Conservation (phyloP, 2,113 vertebrate species). For the Cyanoramphus novaezelandiae region DNA sequence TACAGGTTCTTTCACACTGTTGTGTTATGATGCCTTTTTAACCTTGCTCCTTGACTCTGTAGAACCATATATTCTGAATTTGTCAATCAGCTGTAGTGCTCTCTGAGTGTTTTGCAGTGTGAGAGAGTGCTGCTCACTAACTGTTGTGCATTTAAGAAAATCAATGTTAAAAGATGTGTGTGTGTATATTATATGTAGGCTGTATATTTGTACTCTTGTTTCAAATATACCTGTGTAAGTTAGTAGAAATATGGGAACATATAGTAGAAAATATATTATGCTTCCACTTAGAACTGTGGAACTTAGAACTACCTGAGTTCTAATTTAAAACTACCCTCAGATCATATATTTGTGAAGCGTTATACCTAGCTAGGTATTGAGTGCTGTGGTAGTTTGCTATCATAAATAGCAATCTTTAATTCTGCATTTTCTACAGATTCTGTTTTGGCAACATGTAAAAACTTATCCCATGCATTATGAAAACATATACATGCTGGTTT, state of each 20-base stretch:
- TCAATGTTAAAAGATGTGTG: background rate
- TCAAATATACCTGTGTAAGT: background rate
- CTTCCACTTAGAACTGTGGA: background rate
- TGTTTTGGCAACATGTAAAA: background rate
- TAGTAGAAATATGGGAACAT: background rate
- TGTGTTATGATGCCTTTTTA: background rate
- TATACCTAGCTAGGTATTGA: background rate
- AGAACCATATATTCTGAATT: background rate
- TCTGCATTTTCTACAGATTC: background rate
- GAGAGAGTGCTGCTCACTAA: background rate
- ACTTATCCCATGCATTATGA: background rate
- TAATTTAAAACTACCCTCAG: background rate
- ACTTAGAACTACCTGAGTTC: background rate
- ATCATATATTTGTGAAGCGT: background rate
- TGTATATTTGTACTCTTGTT: background rate
- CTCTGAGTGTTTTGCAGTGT: background rate
- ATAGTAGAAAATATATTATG: background rate
- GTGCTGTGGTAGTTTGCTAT: background rate
- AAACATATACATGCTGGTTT: rapidly evolving
- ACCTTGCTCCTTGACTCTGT: background rate
- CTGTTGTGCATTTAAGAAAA: background rate
- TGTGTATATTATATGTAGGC: rapidly evolving
- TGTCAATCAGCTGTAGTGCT: too few relatives aligned
- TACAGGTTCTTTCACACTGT: background rate
- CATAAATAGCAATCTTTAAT: background rate